Percentiles rank a stretch among this genome's conserved stretches.
Conservation (phyloP, 1,140 invertebrate species). For the Kradibia gibbosae region DNA sequence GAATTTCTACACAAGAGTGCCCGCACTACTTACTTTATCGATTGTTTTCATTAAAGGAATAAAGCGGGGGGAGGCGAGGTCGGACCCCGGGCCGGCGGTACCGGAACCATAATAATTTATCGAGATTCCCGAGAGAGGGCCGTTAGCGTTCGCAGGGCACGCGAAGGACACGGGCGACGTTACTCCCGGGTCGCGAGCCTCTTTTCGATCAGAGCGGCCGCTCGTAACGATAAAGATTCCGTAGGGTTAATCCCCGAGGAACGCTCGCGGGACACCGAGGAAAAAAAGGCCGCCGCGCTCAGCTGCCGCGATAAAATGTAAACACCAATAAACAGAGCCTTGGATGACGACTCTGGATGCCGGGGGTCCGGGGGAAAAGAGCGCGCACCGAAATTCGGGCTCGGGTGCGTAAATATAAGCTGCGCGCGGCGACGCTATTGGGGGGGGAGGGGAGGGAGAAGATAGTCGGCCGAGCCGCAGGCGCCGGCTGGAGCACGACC, state of each 20-base stretch:
- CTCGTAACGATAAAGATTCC: slow-evolving; percentile 24
- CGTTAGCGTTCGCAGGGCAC: neutral
- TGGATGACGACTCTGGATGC: neutral
- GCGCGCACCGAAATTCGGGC: neutral
- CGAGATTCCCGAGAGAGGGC: neutral
- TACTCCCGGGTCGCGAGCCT: neutral
- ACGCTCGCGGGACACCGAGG: slow-evolving; percentile 15
- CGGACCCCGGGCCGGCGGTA: no score
- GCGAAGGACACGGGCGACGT: neutral
- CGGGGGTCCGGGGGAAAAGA: neutral
- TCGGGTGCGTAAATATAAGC: neutral
- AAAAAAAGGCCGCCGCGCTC: slow-evolving; percentile 10
- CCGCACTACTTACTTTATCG: no score
- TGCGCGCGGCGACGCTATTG: neutral
- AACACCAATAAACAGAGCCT: slow-evolving; percentile 37
- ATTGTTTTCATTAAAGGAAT: no score
- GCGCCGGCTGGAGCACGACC: slow-evolving; percentile 13
- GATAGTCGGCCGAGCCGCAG: neutral
- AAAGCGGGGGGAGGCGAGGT: no score
- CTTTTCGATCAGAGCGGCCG: slow-evolving; percentile 3
- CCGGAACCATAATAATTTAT: neutral
- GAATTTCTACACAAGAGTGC: no score
- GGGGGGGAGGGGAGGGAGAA: neutral
- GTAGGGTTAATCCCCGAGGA: slow-evolving; percentile 14
- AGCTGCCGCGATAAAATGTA: slow-evolving; percentile 39